phyloP scores from a whole-genome alignment of 2,888 invertebrate species.

The Drosophila melanocephala region DNA sequence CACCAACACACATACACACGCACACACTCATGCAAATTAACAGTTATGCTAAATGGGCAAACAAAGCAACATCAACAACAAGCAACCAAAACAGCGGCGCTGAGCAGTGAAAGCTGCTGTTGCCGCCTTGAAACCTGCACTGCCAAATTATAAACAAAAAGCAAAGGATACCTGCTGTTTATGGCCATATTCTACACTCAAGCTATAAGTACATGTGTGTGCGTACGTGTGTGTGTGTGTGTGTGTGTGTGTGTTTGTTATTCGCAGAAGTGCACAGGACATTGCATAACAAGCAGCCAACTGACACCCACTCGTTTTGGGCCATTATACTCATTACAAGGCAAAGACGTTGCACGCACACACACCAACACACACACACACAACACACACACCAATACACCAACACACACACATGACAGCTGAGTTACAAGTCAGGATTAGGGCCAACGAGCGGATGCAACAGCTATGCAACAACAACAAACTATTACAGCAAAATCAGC shows the following conservation, averaged over 20 bases:
- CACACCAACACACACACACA: conserved; percentile 10
- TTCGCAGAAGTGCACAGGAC: conserved; percentile 19
- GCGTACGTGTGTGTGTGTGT: background rate
- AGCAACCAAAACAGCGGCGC: conserved; percentile 8
- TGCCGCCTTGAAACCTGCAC: conserved; percentile 46
- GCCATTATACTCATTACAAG: conserved; percentile 63
- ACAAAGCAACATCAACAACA: conserved; percentile 36
- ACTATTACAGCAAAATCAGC: conserved; percentile 23
- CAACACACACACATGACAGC: conserved; percentile 15
- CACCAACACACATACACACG: conserved; percentile 11
- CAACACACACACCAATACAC: background rate
- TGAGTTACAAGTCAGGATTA: conserved; percentile 67
- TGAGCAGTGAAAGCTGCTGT: conserved; percentile 48
- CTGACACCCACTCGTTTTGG: conserved; percentile 1
- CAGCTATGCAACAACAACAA: conserved; percentile 36
- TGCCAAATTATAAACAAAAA: conserved; percentile 46
- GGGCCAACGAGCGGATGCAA: conserved; percentile 47
- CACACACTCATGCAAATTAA: conserved; percentile 52
- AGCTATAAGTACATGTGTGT: background rate
- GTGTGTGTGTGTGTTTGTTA: conserved; percentile 18
- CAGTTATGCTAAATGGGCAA: conserved; percentile 64
- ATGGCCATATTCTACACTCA: conserved; percentile 29
- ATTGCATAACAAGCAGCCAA: conserved; percentile 18
- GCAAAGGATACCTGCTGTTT: conserved; percentile 57
- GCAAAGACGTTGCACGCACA: conserved; percentile 48